Percentiles rank a stretch among this genome's conserved stretches.
These are phyloP conservation scores for Melospiza melodia DNA, from an alignment of 2,113 vertebrate genomes.

Conservation along the genomic window DNA sequence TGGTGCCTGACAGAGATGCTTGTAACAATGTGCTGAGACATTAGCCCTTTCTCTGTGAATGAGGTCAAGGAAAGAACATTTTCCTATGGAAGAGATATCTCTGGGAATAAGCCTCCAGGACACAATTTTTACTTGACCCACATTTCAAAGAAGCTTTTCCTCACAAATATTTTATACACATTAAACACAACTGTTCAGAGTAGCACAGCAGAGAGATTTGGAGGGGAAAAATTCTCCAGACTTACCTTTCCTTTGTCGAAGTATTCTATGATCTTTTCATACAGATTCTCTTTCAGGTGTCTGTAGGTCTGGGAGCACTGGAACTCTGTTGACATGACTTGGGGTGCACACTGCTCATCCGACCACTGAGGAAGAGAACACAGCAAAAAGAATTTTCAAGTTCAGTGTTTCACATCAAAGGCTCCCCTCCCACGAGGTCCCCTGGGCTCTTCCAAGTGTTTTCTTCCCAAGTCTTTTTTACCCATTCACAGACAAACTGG, in stretches of 20 bases:
- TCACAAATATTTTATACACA: background rate
- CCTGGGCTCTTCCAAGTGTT: background rate
- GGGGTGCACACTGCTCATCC: conserved; percentile 84
- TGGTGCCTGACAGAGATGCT: background rate
- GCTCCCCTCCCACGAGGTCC: background rate
- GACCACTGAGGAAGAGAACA: conserved; percentile 73
- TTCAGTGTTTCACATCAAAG: background rate
- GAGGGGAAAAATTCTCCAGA: background rate
- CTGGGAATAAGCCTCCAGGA: background rate
- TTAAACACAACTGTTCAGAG: background rate
- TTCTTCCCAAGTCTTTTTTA: background rate
- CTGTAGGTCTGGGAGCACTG: conserved; percentile 89
- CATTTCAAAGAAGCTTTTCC: conserved; percentile 9
- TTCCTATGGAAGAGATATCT: background rate
- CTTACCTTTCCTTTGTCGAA: conserved; percentile 98
- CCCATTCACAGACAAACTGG: background rate
- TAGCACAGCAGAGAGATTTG: background rate
- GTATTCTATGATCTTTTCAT: conserved; percentile 94
- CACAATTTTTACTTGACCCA: background rate
- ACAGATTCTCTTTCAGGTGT: conserved; percentile 91
- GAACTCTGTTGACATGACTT: conserved; percentile 88
- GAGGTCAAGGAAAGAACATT: background rate
- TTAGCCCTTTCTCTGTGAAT: background rate
- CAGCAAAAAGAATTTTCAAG: background rate
- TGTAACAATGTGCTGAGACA: background rate